A percentile compares a stretch with the other conserved stretches of the same genome.
Evolutionary conservation across 2,113 vertebrate species (phyloP).

Genomic region (Osmerus mordax): DNA sequence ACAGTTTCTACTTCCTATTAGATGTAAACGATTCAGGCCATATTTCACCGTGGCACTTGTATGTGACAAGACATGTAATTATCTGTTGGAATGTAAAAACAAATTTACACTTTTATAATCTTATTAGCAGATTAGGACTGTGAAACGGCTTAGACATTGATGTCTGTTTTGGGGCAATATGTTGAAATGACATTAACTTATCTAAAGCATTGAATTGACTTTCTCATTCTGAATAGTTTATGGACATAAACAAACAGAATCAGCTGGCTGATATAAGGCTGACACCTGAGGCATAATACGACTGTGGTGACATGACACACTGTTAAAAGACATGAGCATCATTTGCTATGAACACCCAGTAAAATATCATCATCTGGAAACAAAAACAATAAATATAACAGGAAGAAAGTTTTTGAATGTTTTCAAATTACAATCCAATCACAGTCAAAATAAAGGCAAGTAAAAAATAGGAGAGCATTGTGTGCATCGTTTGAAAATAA

Average conservation of each 20-base stretch:
- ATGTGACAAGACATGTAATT: conserved; percentile 68
- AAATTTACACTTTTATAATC: conserved; percentile 72
- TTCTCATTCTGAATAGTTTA: no score
- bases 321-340: no score
- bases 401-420: conserved; percentile 8
- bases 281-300: no score
- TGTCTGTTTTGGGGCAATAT: conserved; percentile 51
- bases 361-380: no score
- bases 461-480: conserved; percentile 25
- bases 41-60: conserved; percentile 49
- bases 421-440: conserved; percentile 53
- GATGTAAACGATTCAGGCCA: conserved; percentile 49
- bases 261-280: no score
- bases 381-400: no score
- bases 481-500: conserved; percentile 55
- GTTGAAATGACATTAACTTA: background rate
- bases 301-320: no score
- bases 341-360: no score
- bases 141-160: conserved; percentile 58
- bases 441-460: conserved; percentile 19
- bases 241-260: no score
- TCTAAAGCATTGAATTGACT: no score
- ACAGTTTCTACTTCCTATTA: conserved; percentile 41
- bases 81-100: conserved; percentile 69
- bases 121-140: conserved; percentile 72